Conservation (phyloP, 2,797 vertebrate genomes). For the Otus scops region DNA sequence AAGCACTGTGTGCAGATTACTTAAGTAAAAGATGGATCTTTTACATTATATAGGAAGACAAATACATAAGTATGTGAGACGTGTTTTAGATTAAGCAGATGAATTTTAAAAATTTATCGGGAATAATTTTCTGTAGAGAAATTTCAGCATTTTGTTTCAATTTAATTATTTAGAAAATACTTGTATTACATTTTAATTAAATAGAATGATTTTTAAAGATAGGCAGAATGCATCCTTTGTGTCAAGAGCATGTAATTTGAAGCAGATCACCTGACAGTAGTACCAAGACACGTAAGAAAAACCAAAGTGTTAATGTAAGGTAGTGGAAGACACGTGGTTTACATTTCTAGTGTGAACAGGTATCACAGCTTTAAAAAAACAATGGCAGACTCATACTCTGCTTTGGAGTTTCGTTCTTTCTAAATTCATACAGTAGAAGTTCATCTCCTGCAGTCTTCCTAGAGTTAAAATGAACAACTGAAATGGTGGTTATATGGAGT, state of each 20-base stretch:
- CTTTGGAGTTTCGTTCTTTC: not conserved
- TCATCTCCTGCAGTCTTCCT: not conserved
- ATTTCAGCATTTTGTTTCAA: not conserved
- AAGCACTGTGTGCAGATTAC: not conserved
- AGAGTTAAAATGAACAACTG: not conserved
- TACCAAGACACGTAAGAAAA: not conserved
- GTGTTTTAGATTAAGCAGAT: not conserved
- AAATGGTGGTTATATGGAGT: not conserved
- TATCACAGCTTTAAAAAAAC: not conserved
- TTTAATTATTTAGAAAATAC: not conserved
- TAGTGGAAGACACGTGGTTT: not conserved
- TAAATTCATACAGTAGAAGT: not conserved
- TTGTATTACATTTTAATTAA: not conserved
- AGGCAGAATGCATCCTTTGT: not conserved
- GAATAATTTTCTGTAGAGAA: not conserved
- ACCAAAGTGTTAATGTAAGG: not conserved
- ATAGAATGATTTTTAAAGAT: not conserved
- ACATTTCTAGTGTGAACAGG: not conserved
- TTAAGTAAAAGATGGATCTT: not conserved
- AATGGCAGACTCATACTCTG: not conserved
- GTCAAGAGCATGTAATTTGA: rapidly evolving
- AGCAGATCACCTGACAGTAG: not conserved
- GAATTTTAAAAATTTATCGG: not conserved
- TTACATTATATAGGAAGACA: not conserved
- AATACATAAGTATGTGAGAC: not conserved